Conservation (phyloP, 37 sponge, comb jelly and placozoan genomes). For the Hexactinellida sp. region DNA sequence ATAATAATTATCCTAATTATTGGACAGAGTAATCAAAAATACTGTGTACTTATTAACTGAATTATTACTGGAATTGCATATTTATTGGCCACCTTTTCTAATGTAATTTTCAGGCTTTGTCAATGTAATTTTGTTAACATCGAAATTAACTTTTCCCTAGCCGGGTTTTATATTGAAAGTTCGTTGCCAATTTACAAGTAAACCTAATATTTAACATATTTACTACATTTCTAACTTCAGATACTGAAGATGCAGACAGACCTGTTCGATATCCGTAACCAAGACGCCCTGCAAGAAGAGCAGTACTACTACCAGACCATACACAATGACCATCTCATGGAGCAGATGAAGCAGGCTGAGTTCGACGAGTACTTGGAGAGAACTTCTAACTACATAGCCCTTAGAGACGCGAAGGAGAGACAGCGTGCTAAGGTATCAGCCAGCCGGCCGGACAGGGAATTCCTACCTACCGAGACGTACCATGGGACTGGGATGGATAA, state of each 20-base stretch:
- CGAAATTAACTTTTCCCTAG: too few relatives aligned
- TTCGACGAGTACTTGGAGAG: conserved; percentile 33
- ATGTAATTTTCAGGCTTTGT: too few relatives aligned
- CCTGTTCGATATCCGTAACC: not conserved
- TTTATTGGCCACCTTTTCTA: too few relatives aligned
- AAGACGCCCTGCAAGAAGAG: not conserved
- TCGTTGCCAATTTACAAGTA: too few relatives aligned
- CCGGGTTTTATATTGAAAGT: too few relatives aligned
- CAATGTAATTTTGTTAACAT: too few relatives aligned
- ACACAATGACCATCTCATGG: conserved; percentile 25
- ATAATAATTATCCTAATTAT: not conserved
- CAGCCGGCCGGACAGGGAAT: not conserved
- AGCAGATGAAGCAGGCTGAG: conserved; percentile 26
- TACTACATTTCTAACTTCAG: not conserved
- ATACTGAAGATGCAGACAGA: conserved; percentile 8
- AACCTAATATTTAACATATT: too few relatives aligned
- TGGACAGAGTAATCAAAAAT: not conserved
- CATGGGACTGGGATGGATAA: not conserved
- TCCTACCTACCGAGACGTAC: not conserved
- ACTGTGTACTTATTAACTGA: not conserved
- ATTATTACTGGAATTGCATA: not conserved
- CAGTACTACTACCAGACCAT: conserved; percentile 18
- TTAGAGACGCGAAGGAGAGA: conserved; percentile 13
- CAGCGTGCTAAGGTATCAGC: not conserved
- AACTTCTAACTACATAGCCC: conserved; percentile 44